These are phyloP conservation scores for Thunnus maccoyii DNA, from an alignment of 2,113 vertebrate genomes.

Conservation along the genomic window DNA sequence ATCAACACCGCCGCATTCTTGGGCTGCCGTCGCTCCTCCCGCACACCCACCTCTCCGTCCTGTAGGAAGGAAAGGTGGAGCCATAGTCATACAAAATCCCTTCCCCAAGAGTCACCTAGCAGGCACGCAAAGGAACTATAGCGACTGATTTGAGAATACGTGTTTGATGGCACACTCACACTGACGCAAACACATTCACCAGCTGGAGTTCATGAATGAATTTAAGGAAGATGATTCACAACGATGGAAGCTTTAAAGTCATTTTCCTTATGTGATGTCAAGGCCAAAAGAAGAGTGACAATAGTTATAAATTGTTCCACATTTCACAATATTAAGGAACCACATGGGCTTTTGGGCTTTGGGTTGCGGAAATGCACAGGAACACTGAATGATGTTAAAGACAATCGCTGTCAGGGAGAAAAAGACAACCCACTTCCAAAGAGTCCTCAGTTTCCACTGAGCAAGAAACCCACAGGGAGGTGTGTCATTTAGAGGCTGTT, in stretches of 20 bases:
- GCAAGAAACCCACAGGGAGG: conserved; percentile 23
- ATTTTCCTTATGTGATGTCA: conserved; percentile 4
- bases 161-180: conserved; percentile 22
- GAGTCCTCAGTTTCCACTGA: conserved; percentile 13
- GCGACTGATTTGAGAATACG: neutral
- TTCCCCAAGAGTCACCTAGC: conserved; percentile 57
- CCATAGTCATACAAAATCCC: conserved; percentile 26
- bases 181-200: conserved; percentile 5
- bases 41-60: conserved; percentile 40
- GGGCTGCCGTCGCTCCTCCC: conserved; percentile 34
- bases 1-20: conserved; percentile 69
- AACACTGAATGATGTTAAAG: neutral
- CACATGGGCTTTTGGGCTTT: neutral
- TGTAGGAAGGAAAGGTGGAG: conserved; percentile 79
- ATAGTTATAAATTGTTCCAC: conserved; percentile 9
- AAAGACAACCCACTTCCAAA: conserved; percentile 16
- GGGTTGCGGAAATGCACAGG: neutral
- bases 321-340: neutral
- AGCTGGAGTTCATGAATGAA: neutral
- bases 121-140: conserved; percentile 10
- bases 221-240: conserved; percentile 43
- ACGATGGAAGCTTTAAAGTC: neutral
- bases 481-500: neutral
- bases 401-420: neutral
- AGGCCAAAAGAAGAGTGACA: conserved; percentile 11